Evolutionary conservation across 2,113 vertebrate genomes (phyloP), one percentile per base, ranked within the genome.

Genomic region (Dasypus novemcinctus): DNA sequence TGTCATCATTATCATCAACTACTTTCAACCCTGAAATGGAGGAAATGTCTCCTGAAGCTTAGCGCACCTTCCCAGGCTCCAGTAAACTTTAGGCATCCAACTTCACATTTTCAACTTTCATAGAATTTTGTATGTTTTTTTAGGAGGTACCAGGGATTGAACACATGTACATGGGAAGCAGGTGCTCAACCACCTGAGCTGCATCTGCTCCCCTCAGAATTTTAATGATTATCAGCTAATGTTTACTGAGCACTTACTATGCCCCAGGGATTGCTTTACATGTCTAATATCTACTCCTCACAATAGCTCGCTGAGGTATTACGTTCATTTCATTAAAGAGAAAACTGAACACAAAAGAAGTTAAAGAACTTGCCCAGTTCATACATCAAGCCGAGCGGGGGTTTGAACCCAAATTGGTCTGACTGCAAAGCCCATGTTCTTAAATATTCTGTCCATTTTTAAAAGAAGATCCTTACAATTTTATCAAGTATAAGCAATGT

Each of bases 281-380:
- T 46, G 11, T n/a, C 33, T n/a, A 76, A 81, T 59, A 64, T 7
- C 20, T 72, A 66, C 76, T 43, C 31, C 63, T 52, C 84, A 33
- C 38, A 43, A 46, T 7, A 54, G 74, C 41, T 46, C 52, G 43
- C 90, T 29, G 21, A 89, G 49, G 21, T 36, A 43, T 13, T 14
- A 17, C 4, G 5, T 63, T 20, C 33, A 23, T 23, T 17, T 86
- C 29, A 57, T 13, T 85, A 36, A 66, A 68, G 59, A 86, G 12
- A 87, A 83, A 88, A 69, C 41, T 52, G 21, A 86, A 15, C 69
- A 78, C 74, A 71, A 57, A 57, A 96, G 66, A 96, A 54, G 85
- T 64, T 64, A 38, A 95, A 46, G 85, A 93, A 59, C 87, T 82
- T 69, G 6, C 31, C 31, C 36, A 71, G 38, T 41, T 23, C 25